These are phyloP conservation scores for Drosophila pseudoananassae DNA, from an alignment of 1,140 invertebrate genomes.

Conservation along the genomic window DNA sequence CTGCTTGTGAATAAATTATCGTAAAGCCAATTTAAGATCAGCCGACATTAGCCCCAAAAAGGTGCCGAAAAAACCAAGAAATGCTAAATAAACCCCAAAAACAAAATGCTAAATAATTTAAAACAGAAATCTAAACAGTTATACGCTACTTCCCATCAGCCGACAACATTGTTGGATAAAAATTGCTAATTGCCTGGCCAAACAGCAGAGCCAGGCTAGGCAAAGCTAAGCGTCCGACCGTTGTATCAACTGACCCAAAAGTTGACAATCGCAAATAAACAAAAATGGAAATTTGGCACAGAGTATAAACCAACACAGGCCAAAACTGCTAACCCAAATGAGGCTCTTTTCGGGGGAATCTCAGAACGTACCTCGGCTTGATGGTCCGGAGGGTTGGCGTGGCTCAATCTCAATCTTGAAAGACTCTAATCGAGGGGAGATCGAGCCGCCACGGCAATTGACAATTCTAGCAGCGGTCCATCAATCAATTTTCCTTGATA, in stretches of 20 bases:
- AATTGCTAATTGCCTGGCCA: slow-evolving; percentile 64
- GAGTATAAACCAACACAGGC: slow-evolving; percentile 31
- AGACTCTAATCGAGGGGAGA: slow-evolving; percentile 14
- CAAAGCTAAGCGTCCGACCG: slow-evolving; percentile 13
- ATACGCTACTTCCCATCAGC: slow-evolving; percentile 44
- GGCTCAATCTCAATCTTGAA: slow-evolving; percentile 15
- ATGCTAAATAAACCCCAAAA: slow-evolving; percentile 5
- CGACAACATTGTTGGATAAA: slow-evolving; percentile 60
- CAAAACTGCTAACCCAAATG: slow-evolving; percentile 57
- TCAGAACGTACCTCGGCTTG: slow-evolving; percentile 3
- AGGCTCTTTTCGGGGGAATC: slow-evolving; percentile 7
- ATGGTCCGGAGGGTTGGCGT: slow-evolving; percentile 21
- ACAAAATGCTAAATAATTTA: slow-evolving; percentile 38
- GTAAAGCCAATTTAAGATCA: slow-evolving; percentile 22
- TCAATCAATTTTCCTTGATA: slow-evolving; percentile 75
- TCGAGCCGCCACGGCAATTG: slow-evolving; percentile 31
- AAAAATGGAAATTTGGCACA: slow-evolving; percentile 75
- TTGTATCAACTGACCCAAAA: slow-evolving; percentile 66
- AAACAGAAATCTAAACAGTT: slow-evolving; percentile 47
- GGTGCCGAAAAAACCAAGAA: slow-evolving; percentile 16
- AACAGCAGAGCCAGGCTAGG: slow-evolving; percentile 7
- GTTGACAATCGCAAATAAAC: slow-evolving; percentile 63
- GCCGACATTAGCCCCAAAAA: slow-evolving; percentile 38
- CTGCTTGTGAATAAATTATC: slow-evolving; percentile 39
- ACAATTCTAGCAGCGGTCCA: slow-evolving; percentile 34